These are phyloP conservation scores for Dinomys branickii DNA, from an alignment of 2,113 vertebrate genomes.

Conservation along the genomic window DNA sequence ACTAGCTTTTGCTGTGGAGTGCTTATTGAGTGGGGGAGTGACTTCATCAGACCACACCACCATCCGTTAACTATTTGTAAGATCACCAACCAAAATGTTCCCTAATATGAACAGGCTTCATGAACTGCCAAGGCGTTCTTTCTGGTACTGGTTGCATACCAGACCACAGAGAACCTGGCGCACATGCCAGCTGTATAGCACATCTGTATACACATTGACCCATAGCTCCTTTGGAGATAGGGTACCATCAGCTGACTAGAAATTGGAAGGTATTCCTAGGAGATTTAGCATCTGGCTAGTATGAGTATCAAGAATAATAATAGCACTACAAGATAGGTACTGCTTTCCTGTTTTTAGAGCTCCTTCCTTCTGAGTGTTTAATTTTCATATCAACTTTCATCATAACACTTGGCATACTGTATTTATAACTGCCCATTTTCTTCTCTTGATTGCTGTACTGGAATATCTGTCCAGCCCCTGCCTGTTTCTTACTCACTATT, in stretches of 20 bases:
- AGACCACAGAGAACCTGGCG: neutral
- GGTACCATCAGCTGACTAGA: neutral
- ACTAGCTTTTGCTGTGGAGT: neutral
- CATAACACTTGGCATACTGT: neutral
- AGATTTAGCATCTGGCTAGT: neutral
- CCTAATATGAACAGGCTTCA: neutral
- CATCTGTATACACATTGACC: neutral
- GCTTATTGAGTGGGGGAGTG: neutral
- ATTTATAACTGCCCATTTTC: neutral
- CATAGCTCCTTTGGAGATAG: neutral
- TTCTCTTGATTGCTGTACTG: neutral
- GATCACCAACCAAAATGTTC: neutral
- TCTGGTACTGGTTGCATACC: neutral
- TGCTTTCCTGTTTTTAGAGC: neutral
- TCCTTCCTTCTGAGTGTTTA: neutral
- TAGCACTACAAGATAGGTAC: neutral
- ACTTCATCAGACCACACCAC: neutral
- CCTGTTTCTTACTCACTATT: neutral
- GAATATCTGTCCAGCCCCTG: neutral
- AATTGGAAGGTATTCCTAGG: neutral
- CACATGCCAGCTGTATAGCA: neutral
- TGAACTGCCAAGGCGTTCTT: neutral
- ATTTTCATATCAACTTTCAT: neutral
- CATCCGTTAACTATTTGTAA: neutral
- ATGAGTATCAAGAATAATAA: neutral